Base-by-base conservation (phyloP, 2,888 invertebrate genomes). In the Tyria jacobaeae region DNA sequence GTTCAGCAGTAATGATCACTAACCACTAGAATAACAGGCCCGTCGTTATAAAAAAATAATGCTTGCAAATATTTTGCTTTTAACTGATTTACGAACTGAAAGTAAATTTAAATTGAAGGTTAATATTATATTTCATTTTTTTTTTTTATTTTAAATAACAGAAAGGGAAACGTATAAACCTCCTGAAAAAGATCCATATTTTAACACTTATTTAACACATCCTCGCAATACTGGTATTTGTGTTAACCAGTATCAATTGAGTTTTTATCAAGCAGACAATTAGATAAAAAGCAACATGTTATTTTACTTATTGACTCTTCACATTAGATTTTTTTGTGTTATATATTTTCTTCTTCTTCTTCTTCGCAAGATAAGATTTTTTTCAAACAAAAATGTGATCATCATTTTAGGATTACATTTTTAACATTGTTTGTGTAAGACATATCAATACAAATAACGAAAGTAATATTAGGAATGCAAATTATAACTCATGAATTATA, bases 381-480 rank as follows among this genome's bases (percentile, higher is more conserved):
- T n/a, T n/a, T n/a, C n/a, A n/a, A n/a, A n/a, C n/a, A n/a, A n/a
- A n/a, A n/a, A n/a, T n/a, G n/a, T n/a, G n/a, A n/a, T n/a, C n/a
- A n/a, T n/a, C n/a, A n/a, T n/a, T n/a, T n/a, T n/a, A n/a, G n/a
- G n/a, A n/a, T n/a, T n/a, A n/a, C n/a, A n/a, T n/a, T n/a, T n/a
- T n/a, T n/a, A n/a, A n/a, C n/a, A n/a, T n/a, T n/a, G n/a, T n/a
- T 47, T 51, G 51, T 21, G 34, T 51, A 34, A 35, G 14, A 48
- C 24, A 24, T 31, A 44, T 34, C 47, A 56, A 24, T 31, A 44
- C 17, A 56, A 56, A 44, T 44, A 44, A 44, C 12, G 34, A 21
- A 56, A 56, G 9, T 21, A 21, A n/a, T 35, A 31, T 15, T 47
- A 39, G 10, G 25, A 3, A 27, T 3, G 24, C 9, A 39, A 34